Base-by-base conservation (phyloP, 2,797 vertebrate genomes). In the Octomys mimax region DNA sequence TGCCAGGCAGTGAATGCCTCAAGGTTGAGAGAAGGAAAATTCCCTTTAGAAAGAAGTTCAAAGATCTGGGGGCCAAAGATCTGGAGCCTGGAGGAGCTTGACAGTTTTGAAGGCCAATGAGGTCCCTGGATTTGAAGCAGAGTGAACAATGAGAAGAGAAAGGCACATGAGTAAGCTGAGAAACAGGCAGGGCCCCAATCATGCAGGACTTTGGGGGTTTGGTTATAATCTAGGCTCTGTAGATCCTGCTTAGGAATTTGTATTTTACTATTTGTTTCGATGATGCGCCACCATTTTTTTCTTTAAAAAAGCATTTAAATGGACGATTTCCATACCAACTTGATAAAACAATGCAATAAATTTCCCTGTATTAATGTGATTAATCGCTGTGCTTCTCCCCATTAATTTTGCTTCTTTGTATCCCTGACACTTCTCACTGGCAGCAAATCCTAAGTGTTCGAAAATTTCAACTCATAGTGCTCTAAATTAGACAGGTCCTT, bases 21-120 rank as follows among this genome's bases (percentile, higher is more conserved):
- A 31, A 91, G 49, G 36, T 36, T 64, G 92, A 90, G 66, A 93
- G 57, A 86, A 87, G 84, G 83, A 86, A 94, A 95, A 75, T 66
- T 26, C 18, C 49, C 39, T 39, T n/a, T 11, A 31, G 70, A 93
- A 91, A 26, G 1, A 89, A 78, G 42, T 52, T 57, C 49, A 87
- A 80, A 85, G 46, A 5, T 24, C 66, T 80, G 11, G 46, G 42
- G 42, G 42, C 42, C 42, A 42, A 42, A 85, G 54, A 5, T 24
- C 66, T 80, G 14, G 39, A 73, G 33, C 54, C 26, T 84, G 36
- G 39, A 75, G 79, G 36, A 79, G 6, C 28, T 22, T 36, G 54
- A 31, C 7, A n/a, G 86, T 89, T 87, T 24, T 12, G 28, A 62
- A 89, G 84, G 19, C 57, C 14, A 46, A 16, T 14, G 49, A 54